A percentile compares a stretch with the other conserved stretches of the same genome.
These are phyloP conservation scores for Avahi laniger DNA, from an alignment of 2,797 vertebrate species.

Conservation along the genomic window DNA sequence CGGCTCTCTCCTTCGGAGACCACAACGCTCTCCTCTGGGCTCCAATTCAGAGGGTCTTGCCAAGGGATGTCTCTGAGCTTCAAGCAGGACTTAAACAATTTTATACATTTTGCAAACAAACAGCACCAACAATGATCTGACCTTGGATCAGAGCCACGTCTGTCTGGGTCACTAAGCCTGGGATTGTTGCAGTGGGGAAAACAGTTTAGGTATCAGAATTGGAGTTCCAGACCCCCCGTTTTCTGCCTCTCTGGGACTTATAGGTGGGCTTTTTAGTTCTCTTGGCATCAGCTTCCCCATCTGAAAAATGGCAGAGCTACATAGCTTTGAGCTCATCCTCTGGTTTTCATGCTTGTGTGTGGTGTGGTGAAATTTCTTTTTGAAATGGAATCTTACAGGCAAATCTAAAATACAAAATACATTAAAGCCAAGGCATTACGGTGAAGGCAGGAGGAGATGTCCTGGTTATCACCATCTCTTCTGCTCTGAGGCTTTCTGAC, in stretches of 20 bases:
- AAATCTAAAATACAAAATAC: neutral
- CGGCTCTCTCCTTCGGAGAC: neutral
- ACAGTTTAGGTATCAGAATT: neutral
- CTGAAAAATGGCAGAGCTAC: neutral
- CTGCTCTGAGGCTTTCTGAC: neutral
- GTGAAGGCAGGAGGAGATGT: neutral
- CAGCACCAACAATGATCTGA: constrained; percentile 23
- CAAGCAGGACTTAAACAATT: constrained; percentile 41
- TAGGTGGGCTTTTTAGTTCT: neutral
- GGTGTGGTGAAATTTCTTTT: neutral
- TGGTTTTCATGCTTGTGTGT: neutral
- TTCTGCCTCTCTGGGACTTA: neutral
- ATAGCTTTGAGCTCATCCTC: neutral
- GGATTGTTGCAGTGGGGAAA: neutral
- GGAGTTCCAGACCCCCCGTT: neutral
- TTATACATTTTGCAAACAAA: constrained; percentile 56
- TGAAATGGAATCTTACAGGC: neutral
- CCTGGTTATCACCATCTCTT: neutral
- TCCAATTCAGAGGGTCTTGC: constrained; percentile 10
- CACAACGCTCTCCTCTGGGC: neutral
- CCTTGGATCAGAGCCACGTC: constrained; percentile 21
- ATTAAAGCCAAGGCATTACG: neutral
- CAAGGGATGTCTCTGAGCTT: constrained; percentile 30
- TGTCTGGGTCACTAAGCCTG: constrained; percentile 51
- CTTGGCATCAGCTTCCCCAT: neutral